A percentile compares a stretch with the other conserved stretches of the same genome.
phyloP scores from a whole-genome alignment of 2,797 vertebrate genomes.

The Tapirus indicus region DNA sequence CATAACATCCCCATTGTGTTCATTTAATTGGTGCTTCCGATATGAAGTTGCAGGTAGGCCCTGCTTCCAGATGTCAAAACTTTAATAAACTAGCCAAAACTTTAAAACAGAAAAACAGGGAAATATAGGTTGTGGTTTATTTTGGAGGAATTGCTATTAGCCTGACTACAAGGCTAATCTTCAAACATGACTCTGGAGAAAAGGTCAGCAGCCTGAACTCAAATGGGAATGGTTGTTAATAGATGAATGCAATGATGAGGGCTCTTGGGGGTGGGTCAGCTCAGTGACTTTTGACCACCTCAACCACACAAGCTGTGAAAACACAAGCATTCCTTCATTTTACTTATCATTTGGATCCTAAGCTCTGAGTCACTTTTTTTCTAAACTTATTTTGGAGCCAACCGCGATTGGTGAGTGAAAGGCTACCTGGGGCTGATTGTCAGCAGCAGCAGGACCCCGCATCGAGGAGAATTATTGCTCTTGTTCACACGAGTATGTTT shows the following conservation, averaged over 20 bases:
- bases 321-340: slow-evolving; percentile 64
- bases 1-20: neutral
- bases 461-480: slow-evolving; percentile 53
- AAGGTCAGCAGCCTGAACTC: slow-evolving; percentile 65
- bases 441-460: slow-evolving; percentile 47
- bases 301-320: slow-evolving; percentile 68
- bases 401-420: slow-evolving; percentile 68
- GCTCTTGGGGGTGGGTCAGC: slow-evolving; percentile 36
- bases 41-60: neutral
- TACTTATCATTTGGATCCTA: slow-evolving; percentile 66
- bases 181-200: slow-evolving; percentile 71
- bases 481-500: slow-evolving; percentile 65
- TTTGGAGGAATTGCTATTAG: slow-evolving; percentile 67
- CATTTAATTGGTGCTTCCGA: neutral
- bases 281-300: slow-evolving; percentile 63
- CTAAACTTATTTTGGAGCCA: slow-evolving; percentile 73
- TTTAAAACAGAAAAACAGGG: slow-evolving; percentile 52
- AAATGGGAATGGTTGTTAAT: slow-evolving; percentile 41
- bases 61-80: slow-evolving; percentile 31
- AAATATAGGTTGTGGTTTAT: slow-evolving; percentile 61
- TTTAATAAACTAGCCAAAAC: slow-evolving; percentile 59
- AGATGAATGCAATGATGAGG: slow-evolving; percentile 64
- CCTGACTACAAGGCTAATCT: slow-evolving; percentile 65
- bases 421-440: slow-evolving; percentile 62
- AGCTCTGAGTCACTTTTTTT: slow-evolving; percentile 62